These are phyloP conservation scores for Sisyra terminalis DNA, from an alignment of 2,888 invertebrate species.

Conservation along the genomic window DNA sequence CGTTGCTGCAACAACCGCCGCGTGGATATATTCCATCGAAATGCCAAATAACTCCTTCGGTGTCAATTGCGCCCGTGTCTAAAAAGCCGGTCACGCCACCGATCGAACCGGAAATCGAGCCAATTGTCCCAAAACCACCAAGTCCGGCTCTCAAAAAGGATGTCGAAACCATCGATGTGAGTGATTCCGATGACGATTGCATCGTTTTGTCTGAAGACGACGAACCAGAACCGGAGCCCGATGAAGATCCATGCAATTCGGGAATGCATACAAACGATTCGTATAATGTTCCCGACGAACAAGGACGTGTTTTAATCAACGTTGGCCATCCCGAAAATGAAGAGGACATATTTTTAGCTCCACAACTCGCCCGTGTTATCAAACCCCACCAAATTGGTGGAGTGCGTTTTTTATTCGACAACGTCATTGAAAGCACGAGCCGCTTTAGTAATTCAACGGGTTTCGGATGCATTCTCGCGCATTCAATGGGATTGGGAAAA, in stretches of 20 bases:
- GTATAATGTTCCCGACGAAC: constrained; percentile 79
- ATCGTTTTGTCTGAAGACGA: constrained; percentile 74
- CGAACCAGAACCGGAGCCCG: constrained; percentile 58
- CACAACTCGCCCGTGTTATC: constrained; percentile 77
- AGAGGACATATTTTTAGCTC: constrained; percentile 79
- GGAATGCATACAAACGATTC: constrained; percentile 86
- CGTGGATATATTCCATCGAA: constrained; percentile 5
- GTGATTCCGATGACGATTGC: constrained; percentile 70
- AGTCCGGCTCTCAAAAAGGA: constrained; percentile 1
- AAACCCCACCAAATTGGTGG: constrained; percentile 83
- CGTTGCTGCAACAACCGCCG: not conserved
- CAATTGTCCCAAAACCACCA: constrained; percentile 9
- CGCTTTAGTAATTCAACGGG: constrained; percentile 71
- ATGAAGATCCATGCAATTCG: constrained; percentile 80
- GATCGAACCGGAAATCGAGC: constrained; percentile 9
- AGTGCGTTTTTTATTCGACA: constrained; percentile 81
- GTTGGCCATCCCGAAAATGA: constrained; percentile 85
- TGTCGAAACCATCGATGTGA: constrained; percentile 51
- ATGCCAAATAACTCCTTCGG: constrained; percentile 28
- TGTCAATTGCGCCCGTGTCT: constrained; percentile 31
- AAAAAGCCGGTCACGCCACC: constrained; percentile 16
- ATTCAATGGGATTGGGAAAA: constrained; percentile 99
- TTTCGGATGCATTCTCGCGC: constrained; percentile 95
- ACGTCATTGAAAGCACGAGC: constrained; percentile 85
- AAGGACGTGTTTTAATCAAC: constrained; percentile 84